Evolutionary conservation across 1,140 invertebrate genomes (phyloP).

Genomic region (Hylaeus anthracinus): DNA sequence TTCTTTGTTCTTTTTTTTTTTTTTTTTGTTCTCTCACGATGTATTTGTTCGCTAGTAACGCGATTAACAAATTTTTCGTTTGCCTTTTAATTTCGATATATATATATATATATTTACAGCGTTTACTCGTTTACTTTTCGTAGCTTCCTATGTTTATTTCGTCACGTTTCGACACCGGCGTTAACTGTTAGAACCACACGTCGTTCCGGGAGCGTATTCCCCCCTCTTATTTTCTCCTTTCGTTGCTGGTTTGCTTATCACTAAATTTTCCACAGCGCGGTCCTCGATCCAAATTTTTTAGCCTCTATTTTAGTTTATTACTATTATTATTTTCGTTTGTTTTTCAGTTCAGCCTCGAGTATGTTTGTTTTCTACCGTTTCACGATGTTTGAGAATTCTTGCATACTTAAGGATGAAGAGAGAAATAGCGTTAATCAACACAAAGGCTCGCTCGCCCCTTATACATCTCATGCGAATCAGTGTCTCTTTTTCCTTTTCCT

Average conservation of each 20-base stretch:
- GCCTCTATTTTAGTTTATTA: neutral
- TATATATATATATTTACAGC: no score
- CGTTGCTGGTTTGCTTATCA: slow-evolving; percentile 8
- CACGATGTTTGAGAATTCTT: slow-evolving; percentile 25
- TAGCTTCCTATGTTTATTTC: neutral
- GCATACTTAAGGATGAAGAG: slow-evolving; percentile 66
- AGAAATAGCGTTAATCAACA: slow-evolving; percentile 59
- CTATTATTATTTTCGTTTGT: neutral
- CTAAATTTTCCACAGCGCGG: slow-evolving; percentile 13
- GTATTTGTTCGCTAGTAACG: neutral
- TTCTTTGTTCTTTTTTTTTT: neutral
- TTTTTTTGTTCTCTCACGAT: neutral
- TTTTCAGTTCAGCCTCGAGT: slow-evolving; percentile 7
- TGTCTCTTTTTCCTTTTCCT: slow-evolving; percentile 6
- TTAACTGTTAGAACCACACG: slow-evolving; percentile 1
- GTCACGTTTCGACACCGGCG: neutral
- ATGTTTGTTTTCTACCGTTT: slow-evolving; percentile 13
- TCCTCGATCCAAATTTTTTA: slow-evolving; percentile 25
- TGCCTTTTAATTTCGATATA: neutral
- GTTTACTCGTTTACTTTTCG: neutral
- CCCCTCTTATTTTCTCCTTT: slow-evolving; percentile 3
- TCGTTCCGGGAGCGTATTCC: slow-evolving; percentile 6
- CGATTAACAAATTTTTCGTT: neutral
- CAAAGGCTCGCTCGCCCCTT: slow-evolving; percentile 69
- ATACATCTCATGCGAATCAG: slow-evolving; percentile 56